Evolutionary conservation across 1,140 invertebrate genomes (phyloP).

Genomic region (Drosophila melanica): DNA sequence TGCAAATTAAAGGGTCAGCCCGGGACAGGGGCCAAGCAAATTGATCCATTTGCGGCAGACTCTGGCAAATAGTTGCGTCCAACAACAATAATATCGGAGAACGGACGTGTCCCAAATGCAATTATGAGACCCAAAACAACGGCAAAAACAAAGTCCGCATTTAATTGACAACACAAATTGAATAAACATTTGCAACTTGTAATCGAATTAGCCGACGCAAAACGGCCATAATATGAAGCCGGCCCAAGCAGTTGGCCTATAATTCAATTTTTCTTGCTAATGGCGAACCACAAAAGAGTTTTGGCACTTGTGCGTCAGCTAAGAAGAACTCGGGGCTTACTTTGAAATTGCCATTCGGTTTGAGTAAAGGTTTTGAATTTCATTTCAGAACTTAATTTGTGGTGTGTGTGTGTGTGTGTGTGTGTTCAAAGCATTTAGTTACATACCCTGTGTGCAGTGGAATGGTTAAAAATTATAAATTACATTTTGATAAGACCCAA

Average conservation of each 20-base stretch:
- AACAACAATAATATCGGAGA: not conserved
- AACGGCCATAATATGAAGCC: slow-evolving; percentile 10
- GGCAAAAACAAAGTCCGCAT: slow-evolving; percentile 21
- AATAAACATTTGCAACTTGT: slow-evolving; percentile 71
- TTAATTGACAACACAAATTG: slow-evolving; percentile 79
- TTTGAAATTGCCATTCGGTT: slow-evolving; percentile 2
- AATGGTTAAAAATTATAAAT: not conserved
- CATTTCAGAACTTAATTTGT: slow-evolving; percentile 4
- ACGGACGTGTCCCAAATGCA: slow-evolving; percentile 50
- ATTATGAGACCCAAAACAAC: slow-evolving; percentile 44
- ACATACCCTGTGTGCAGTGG: not conserved
- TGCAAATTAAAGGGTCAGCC: slow-evolving; percentile 48
- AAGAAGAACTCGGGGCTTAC: slow-evolving; percentile 1
- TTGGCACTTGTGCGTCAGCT: slow-evolving; percentile 19
- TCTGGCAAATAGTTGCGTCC: slow-evolving; percentile 5
- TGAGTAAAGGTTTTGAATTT: not conserved
- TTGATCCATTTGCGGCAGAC: slow-evolving; percentile 13
- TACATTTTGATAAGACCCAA: too few relatives aligned
- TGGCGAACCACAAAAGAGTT: slow-evolving; percentile 44
- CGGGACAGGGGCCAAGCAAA: slow-evolving; percentile 25
- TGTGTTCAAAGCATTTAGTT: not conserved
- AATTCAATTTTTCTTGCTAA: slow-evolving; percentile 58
- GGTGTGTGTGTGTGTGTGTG: not conserved
- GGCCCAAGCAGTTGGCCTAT: slow-evolving; percentile 20
- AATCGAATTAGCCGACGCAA: slow-evolving; percentile 61